Evolutionary conservation across 2,113 vertebrate genomes (phyloP).

Genomic region (Oophaga pumilio): DNA sequence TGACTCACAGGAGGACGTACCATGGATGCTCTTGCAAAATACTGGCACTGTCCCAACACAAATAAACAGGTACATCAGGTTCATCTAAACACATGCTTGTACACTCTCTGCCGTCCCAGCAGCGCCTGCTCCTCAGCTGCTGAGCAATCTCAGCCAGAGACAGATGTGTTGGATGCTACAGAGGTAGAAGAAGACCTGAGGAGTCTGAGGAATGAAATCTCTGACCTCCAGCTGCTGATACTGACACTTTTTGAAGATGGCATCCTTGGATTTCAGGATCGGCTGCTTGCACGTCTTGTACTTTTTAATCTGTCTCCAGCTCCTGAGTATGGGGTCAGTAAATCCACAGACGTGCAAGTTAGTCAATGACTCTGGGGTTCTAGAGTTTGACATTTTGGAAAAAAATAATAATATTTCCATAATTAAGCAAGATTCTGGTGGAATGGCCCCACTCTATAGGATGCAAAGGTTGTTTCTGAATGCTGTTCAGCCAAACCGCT

Average conservation of each 20-base stretch:
- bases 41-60: constrained; percentile 27
- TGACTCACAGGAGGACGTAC: constrained; percentile 27
- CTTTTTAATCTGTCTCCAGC: background rate
- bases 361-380: rapidly evolving
- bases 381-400: constrained; percentile 65
- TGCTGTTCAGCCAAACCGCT: constrained; percentile 72
- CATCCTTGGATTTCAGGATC: background rate
- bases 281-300: background rate
- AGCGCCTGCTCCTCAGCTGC: background rate
- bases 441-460: constrained; percentile 69
- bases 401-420: constrained; percentile 65
- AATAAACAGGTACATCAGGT: constrained; percentile 53
- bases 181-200: background rate
- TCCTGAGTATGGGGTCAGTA: background rate
- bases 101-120: background rate
- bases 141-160: background rate
- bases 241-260: background rate
- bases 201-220: background rate
- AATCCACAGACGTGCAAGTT: constrained; percentile 59
- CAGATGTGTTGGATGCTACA: background rate
- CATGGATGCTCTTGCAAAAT: constrained; percentile 29
- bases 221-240: background rate
- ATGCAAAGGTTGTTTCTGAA: constrained; percentile 70
- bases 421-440: constrained; percentile 59
- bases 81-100: background rate